These are phyloP conservation scores for Zaprionus lachaisei DNA, from an alignment of 1,140 invertebrate species.

Conservation along the genomic window DNA sequence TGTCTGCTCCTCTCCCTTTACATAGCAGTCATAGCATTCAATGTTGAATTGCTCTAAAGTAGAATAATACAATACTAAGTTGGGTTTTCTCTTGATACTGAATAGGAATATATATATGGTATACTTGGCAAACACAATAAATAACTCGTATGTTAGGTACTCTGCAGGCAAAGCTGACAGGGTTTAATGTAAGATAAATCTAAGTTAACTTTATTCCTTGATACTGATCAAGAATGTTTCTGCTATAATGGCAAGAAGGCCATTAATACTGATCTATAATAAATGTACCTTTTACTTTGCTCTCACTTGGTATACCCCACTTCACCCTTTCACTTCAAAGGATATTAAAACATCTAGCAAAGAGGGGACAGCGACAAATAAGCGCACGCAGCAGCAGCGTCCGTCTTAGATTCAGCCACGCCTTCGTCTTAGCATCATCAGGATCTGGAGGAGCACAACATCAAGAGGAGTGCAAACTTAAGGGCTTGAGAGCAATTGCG, in stretches of 20 bases:
- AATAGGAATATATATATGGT: too few relatives aligned
- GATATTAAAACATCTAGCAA: not conserved
- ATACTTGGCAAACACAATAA: too few relatives aligned
- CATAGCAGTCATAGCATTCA: too few relatives aligned
- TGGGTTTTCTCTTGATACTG: too few relatives aligned
- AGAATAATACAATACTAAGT: too few relatives aligned
- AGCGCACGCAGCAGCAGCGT: constrained; percentile 1
- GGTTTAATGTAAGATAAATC: too few relatives aligned
- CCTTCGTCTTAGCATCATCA: not conserved
- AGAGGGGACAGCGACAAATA: constrained; percentile 12
- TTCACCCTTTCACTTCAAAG: not conserved
- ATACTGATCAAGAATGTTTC: not conserved
- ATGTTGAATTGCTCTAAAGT: too few relatives aligned
- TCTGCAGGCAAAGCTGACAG: too few relatives aligned
- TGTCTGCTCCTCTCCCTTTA: too few relatives aligned
- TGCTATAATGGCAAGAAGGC: not conserved
- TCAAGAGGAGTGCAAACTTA: constrained; percentile 43
- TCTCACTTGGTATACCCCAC: not conserved
- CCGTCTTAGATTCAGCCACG: constrained; percentile 4
- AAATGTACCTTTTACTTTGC: not conserved
- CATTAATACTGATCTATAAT: too few relatives aligned
- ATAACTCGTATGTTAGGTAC: too few relatives aligned
- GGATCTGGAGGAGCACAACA: constrained; percentile 18
- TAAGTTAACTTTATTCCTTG: not conserved
- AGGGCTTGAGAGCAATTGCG: constrained; percentile 59